A percentile compares a stretch with the other conserved stretches of the same genome.
phyloP scores from a whole-genome alignment of 2,888 invertebrate species.

The Branchipolynoe longqiensis region DNA sequence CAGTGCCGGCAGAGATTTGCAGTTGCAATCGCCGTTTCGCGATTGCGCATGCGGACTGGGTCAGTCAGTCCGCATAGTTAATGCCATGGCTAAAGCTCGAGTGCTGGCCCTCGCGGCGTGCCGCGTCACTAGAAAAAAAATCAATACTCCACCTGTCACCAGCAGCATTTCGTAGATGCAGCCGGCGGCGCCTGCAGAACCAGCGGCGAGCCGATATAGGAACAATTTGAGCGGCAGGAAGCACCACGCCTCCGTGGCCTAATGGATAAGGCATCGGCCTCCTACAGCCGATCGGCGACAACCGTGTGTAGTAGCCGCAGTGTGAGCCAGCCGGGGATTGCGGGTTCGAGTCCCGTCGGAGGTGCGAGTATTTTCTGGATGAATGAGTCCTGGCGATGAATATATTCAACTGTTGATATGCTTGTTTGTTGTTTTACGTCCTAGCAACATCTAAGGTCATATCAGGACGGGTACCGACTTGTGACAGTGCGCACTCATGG shows the following conservation, averaged over 20 bases:
- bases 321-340: constrained; percentile 76
- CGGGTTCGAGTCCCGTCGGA: constrained; percentile 80
- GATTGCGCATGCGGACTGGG: no score
- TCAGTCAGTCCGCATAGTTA: no score
- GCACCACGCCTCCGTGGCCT: constrained; percentile 75
- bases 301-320: constrained; percentile 31
- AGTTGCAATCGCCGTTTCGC: no score
- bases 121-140: not conserved
- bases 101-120: no score
- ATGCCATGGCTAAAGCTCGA: no score
- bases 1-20: no score
- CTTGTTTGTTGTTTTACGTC: no score
- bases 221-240: constrained; percentile 24
- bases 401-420: no score
- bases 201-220: constrained; percentile 1
- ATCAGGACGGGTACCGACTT: no score
- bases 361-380: constrained; percentile 67
- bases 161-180: not conserved
- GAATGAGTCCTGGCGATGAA: no score
- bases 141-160: constrained; percentile 1
- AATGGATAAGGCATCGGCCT: constrained; percentile 80
- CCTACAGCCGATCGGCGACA: constrained; percentile 70
- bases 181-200: constrained; percentile 13
- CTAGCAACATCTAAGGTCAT: no score
- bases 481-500: no score